Base-by-base conservation (phyloP, 2,888 invertebrate genomes). In the Pandemis corylana region DNA sequence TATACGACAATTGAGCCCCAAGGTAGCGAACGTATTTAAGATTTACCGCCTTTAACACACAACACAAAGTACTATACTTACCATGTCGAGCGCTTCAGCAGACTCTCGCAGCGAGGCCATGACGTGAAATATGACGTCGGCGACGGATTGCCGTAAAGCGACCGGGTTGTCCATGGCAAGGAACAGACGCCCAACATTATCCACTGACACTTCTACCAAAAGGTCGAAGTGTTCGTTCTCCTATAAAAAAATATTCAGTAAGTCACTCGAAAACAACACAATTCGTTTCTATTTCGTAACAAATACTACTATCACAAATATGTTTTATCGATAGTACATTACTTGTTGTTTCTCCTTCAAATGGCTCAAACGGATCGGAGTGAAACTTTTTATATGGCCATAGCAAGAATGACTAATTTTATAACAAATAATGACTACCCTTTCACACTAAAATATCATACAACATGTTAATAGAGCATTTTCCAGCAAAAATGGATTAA, bases 81-180 rank as follows among this genome's bases (percentile, higher is more conserved):
- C 95, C 92, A 95, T 96, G 78, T 96, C 95, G 77, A 96, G 95
- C 28, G 96, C 95, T 51, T 95, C 95, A 0, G 95, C 94, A 5
- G 95, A 95, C 67, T 96, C 95, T 66, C 96, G 95, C 77, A 95
- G 90, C 0, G 95, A 95, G 0, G 95, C 95, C 13, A 97, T 84
- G 84, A 97, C 95, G 77, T 96, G 95, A 78, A 96, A 95, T 6
- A 96, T 95, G 59, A 97, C 95, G 2, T 96, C 95, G 0, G 96
- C 95, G 0, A 95, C 94, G 56, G 95, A 94, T 75, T 87, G 87
- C 4, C 95, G 94, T 2, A 96, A 92, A 5, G 94, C 84, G 4
- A 94, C 90, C 0, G 96, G 95, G 61, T 96, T 82, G 44, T 95
- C 88, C 74, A 97, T 84, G 0, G 95, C 90, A 7, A 87, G 81